A percentile compares a stretch with the other conserved stretches of the same genome.
Evolutionary conservation across 2,888 invertebrate genomes (phyloP).

Genomic region (Nowickia ferox): DNA sequence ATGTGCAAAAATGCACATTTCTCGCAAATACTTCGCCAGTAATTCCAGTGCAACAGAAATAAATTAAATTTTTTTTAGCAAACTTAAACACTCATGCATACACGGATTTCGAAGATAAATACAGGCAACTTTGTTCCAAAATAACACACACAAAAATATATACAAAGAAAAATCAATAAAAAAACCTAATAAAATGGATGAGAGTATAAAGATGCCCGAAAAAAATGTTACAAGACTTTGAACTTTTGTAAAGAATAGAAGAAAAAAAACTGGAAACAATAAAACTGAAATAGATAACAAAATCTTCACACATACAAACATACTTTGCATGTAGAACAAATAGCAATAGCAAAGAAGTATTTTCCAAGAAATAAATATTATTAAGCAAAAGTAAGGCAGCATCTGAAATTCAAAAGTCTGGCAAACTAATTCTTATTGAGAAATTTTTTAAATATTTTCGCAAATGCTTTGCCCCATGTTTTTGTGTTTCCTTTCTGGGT

Average conservation of each 20-base stretch:
- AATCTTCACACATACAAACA: slow-evolving; percentile 30
- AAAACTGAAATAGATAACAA: slow-evolving; percentile 33
- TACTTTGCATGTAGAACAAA: neutral
- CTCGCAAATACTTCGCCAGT: slow-evolving; percentile 28
- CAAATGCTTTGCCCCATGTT: too few species aligned
- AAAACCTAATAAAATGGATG: slow-evolving; percentile 33
- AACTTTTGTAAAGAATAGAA: slow-evolving; percentile 56
- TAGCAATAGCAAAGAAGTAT: slow-evolving; percentile 5
- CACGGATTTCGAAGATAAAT: slow-evolving; percentile 11
- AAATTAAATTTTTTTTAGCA: slow-evolving; percentile 35
- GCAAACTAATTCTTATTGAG: neutral
- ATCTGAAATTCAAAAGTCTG: neutral
- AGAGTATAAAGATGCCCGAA: slow-evolving; percentile 15
- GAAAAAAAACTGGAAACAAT: slow-evolving; percentile 33
- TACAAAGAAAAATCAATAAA: slow-evolving; percentile 36
- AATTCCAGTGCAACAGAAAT: slow-evolving; percentile 36
- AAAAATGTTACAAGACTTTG: slow-evolving; percentile 62
- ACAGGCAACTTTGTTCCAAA: slow-evolving; percentile 22
- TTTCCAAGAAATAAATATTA: neutral
- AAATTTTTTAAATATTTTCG: too few species aligned
- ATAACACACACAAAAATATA: neutral
- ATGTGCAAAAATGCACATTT: slow-evolving; percentile 38
- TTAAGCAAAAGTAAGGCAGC: neutral
- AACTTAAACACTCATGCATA: neutral
- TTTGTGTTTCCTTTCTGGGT: too few species aligned